These are phyloP conservation scores for Orthonychiurus folsomi DNA, from an alignment of 2,888 invertebrate species.

Conservation along the genomic window DNA sequence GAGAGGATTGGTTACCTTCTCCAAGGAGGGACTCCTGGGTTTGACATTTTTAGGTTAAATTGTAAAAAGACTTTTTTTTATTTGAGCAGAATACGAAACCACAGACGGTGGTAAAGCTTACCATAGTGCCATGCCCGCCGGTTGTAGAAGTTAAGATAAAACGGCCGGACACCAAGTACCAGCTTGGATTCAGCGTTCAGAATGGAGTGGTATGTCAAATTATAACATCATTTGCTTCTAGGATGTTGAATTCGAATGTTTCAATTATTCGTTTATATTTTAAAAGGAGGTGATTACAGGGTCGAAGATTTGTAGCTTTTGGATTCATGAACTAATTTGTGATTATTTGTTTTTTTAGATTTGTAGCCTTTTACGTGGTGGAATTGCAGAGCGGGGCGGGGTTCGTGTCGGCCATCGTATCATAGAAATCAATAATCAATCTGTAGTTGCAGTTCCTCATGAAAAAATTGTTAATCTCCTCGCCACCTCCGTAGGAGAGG, in stretches of 20 bases:
- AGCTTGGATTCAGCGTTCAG: conserved; percentile 98
- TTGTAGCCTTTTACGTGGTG: conserved; percentile 93
- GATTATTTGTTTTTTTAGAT: conserved; percentile 58
- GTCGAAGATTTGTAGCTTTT: neutral
- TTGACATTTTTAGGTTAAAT: conserved; percentile 8
- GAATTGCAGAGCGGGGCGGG: conserved; percentile 97
- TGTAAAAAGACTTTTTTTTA: conserved; percentile 16
- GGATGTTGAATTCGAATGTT: too few species aligned
- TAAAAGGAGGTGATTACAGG: too few species aligned
- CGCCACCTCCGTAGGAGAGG: conserved; percentile 98
- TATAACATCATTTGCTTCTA: too few species aligned
- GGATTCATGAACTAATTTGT: neutral
- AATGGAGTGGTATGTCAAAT: conserved; percentile 85
- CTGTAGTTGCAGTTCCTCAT: conserved; percentile 98
- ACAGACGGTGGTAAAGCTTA: conserved; percentile 96
- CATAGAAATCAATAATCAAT: conserved; percentile 99
- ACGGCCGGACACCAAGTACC: conserved; percentile 98
- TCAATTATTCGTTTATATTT: too few species aligned
- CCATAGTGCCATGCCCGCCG: conserved; percentile 97
- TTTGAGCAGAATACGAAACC: conserved; percentile 66
- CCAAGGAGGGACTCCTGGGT: neutral
- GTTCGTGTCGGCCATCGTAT: conserved; percentile 98
- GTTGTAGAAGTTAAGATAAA: conserved; percentile 99
- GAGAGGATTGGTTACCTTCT: neutral
- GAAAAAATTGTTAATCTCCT: conserved; percentile 98